Evolutionary conservation across 2,797 vertebrate species (phyloP).

Genomic region (Harpagifer antarcticus): DNA sequence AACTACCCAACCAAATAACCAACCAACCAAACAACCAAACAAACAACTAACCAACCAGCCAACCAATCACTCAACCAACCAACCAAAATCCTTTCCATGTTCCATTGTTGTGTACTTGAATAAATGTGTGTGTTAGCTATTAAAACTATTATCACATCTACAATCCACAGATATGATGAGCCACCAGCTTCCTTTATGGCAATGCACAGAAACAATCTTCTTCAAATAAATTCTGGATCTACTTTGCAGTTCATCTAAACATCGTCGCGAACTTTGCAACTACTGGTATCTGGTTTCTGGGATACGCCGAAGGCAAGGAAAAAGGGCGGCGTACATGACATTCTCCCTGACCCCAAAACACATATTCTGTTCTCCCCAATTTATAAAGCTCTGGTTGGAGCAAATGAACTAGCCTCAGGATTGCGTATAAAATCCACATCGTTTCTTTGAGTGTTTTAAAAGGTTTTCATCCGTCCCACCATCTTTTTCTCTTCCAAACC

Average conservation of each 20-base stretch:
- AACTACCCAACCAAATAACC: too few species aligned
- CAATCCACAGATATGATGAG: background rate
- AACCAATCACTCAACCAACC: too few species aligned
- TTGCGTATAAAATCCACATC: slow-evolving; percentile 67
- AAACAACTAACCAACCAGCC: too few species aligned
- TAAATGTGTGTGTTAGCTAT: too few species aligned
- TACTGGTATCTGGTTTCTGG: slow-evolving; percentile 26
- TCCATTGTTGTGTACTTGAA: too few species aligned
- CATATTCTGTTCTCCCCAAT: slow-evolving; percentile 33
- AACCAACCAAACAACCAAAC: too few species aligned
- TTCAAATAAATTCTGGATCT: background rate
- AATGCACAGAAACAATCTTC: background rate
- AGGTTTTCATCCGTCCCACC: slow-evolving; percentile 41
- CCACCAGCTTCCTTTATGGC: background rate
- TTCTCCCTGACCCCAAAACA: slow-evolving; percentile 53
- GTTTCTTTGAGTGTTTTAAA: slow-evolving; percentile 41
- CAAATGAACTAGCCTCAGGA: slow-evolving; percentile 64
- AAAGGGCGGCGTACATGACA: slow-evolving; percentile 24
- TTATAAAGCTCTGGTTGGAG: slow-evolving; percentile 43
- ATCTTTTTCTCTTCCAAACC: slow-evolving; percentile 1
- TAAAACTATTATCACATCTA: too few species aligned
- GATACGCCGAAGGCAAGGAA: slow-evolving; percentile 26
- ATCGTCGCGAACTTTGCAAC: background rate
- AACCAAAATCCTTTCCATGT: too few species aligned
- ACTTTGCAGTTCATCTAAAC: slow-evolving; percentile 6